Evolutionary conservation across 92 coral and sea anemone genomes (phyloP).

Genomic region (Zoanthus sansibaricus): DNA sequence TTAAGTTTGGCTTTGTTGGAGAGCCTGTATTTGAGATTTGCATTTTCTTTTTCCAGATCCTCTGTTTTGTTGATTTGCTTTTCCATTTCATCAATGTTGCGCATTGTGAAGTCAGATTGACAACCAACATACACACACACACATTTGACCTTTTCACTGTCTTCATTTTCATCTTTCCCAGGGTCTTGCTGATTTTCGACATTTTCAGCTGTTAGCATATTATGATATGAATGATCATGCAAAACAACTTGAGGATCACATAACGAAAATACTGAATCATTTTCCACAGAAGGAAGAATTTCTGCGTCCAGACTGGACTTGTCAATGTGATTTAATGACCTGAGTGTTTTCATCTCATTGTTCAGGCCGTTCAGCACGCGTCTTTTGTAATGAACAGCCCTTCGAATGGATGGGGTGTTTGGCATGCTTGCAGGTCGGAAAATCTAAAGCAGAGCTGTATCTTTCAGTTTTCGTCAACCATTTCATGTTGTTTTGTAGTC

Average conservation of each 20-base stretch:
- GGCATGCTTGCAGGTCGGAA: not conserved
- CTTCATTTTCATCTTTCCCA: constrained; percentile 17
- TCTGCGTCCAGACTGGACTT: not conserved
- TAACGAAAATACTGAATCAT: not conserved
- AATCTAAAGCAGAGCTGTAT: not conserved
- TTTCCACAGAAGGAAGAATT: not conserved
- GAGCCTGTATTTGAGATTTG: constrained; percentile 31
- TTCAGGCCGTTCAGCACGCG: not conserved
- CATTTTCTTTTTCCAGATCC: constrained; percentile 17
- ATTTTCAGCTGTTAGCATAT: constrained; percentile 1
- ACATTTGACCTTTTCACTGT: constrained; percentile 31
- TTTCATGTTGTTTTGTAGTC: constrained; percentile 34
- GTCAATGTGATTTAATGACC: not conserved
- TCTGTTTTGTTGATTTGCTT: constrained; percentile 6
- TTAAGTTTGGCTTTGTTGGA: constrained; percentile 40
- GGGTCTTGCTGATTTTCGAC: not conserved
- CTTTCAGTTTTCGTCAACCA: not conserved
- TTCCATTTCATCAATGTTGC: constrained; percentile 22
- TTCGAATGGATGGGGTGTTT: not conserved
- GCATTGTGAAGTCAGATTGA: constrained; percentile 37
- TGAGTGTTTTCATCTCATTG: not conserved
- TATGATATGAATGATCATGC: constrained; percentile 7
- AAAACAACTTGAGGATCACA: not conserved
- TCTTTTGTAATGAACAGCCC: constrained; percentile 44
- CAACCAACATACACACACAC: constrained; percentile 34